phyloP scores from a whole-genome alignment of 2,888 invertebrate genomes.

The Conus canariensis region DNA sequence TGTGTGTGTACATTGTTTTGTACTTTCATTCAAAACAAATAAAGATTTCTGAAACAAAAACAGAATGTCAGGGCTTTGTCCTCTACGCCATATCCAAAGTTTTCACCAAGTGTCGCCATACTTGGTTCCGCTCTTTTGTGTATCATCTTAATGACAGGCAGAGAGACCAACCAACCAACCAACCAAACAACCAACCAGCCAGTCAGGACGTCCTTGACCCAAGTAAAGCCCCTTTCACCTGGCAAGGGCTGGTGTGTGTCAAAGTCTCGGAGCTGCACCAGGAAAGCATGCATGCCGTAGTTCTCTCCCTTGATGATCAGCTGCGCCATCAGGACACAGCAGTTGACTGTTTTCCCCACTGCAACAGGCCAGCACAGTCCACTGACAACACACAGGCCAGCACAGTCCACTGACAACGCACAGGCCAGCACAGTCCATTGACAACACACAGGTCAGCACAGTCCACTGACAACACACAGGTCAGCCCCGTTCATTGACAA shows the following conservation, averaged over 20 bases:
- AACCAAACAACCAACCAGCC: too few relatives aligned
- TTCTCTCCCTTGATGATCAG: conserved; percentile 90
- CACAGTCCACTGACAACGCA: background rate
- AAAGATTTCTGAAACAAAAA: too few relatives aligned
- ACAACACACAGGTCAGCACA: background rate
- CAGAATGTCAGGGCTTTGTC: too few relatives aligned
- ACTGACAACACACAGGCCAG: background rate
- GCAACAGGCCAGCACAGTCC: conserved; percentile 63
- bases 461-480: too few relatives aligned
- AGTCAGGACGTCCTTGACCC: too few relatives aligned
- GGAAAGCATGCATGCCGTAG: conserved; percentile 94
- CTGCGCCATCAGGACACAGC: conserved; percentile 95
- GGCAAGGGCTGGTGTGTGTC: conserved; percentile 91
- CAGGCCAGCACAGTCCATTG: background rate
- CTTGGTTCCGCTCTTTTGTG: too few relatives aligned
- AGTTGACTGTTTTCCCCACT: conserved; percentile 97
- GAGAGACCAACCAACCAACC: too few relatives aligned
- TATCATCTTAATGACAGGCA: too few relatives aligned
- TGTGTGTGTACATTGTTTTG: background rate
- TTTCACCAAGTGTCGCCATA: too few relatives aligned
- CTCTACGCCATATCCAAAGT: too few relatives aligned
- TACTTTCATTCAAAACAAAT: too few relatives aligned
- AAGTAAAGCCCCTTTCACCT: conserved; percentile 54
- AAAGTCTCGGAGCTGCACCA: conserved; percentile 93
- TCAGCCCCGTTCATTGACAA: too few relatives aligned